Conservation (phyloP, 1,140 invertebrate species). For the Xylocopa sonorina region DNA sequence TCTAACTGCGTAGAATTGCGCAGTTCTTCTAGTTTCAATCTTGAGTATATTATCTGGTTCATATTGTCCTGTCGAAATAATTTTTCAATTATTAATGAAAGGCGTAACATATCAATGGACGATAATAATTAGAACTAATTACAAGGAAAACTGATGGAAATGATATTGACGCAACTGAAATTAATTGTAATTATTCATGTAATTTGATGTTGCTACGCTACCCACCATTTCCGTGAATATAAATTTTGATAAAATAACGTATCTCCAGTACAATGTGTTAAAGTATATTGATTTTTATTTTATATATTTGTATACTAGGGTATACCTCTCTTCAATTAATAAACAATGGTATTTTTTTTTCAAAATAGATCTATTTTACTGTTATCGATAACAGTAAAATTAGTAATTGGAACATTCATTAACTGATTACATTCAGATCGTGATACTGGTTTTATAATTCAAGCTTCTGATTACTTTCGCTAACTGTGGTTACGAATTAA, state of each 20-base stretch:
- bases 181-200: background rate
- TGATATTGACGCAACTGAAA: no score
- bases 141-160: no score
- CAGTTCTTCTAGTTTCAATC: background rate
- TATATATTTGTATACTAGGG: no score
- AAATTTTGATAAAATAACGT: no score
- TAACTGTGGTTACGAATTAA: slow-evolving; percentile 24
- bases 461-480: slow-evolving; percentile 35
- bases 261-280: background rate
- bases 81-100: background rate
- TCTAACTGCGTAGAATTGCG: background rate
- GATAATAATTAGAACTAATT: no score
- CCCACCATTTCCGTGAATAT: no score
- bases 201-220: background rate
- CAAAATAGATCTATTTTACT: no score
- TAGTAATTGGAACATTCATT: background rate
- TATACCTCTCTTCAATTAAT: no score
- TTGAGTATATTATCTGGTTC: background rate
- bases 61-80: background rate
- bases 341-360: no score
- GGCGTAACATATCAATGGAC: background rate
- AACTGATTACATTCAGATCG: background rate
- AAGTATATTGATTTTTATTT: no score
- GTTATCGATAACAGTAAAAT: background rate
- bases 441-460: slow-evolving; percentile 8